Evolutionary conservation across 2,888 invertebrate species (phyloP).

Genomic region (Doris montereyensis): DNA sequence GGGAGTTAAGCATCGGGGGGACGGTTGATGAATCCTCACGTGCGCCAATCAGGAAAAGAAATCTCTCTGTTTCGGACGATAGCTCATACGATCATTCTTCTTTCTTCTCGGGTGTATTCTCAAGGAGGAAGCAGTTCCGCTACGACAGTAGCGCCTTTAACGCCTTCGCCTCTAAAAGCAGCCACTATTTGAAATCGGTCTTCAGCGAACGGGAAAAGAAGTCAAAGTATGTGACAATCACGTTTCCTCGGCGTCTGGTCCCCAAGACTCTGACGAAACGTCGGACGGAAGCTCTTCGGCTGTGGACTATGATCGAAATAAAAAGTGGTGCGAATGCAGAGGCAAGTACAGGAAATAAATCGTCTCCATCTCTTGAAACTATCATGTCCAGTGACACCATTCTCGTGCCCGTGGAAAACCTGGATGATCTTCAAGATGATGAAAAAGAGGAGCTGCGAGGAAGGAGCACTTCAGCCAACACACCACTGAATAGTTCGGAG

Average conservation of each 20-base stretch:
- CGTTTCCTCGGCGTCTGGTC: not conserved
- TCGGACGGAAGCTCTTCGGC: not conserved
- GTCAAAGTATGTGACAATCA: slow-evolving; percentile 11
- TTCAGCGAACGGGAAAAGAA: not conserved
- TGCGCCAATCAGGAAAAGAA: not conserved
- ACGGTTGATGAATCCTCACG: too few relatives aligned
- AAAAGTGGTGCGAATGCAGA: not conserved
- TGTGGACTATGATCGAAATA: not conserved
- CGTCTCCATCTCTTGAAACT: slow-evolving; percentile 28
- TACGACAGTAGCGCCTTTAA: not conserved
- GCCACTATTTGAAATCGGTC: not conserved
- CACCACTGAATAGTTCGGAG: too few relatives aligned
- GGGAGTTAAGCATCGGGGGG: too few relatives aligned
- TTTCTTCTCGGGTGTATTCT: too few relatives aligned
- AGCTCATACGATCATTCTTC: too few relatives aligned
- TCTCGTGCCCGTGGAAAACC: slow-evolving; percentile 23
- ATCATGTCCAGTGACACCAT: slow-evolving; percentile 37
- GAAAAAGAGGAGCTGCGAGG: not conserved
- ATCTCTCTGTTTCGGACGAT: not conserved
- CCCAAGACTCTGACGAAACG: slow-evolving; percentile 21
- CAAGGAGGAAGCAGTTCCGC: too few relatives aligned
- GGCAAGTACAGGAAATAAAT: not conserved
- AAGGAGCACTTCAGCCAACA: not conserved
- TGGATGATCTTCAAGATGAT: not conserved
- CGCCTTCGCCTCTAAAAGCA: not conserved